Evolutionary conservation across 1,140 invertebrate species (phyloP), one percentile per base, ranked within the genome.

Genomic region (Lepidurus apus): DNA sequence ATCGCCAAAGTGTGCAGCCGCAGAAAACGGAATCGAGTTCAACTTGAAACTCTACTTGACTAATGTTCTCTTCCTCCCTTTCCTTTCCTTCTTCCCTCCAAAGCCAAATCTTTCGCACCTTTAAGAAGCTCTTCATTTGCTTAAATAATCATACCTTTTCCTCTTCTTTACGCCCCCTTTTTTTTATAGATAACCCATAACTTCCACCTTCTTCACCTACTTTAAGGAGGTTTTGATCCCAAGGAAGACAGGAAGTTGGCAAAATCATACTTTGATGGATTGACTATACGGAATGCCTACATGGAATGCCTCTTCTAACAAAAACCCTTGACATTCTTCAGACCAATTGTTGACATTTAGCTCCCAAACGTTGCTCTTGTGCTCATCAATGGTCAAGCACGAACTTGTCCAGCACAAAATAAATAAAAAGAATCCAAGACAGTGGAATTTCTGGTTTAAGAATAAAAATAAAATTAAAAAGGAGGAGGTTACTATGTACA

Each of bases 21-120:
- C 53, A 65, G 53, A 65, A 65, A 65, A 65, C 53, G 53, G 53
- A 65, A 65, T 65, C 53, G 21, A 21, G 53, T 17, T 65, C 53
- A 9, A 65, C 21, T 65, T 65, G 21, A 65, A 21, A 65, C 21
- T 21, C 34, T 34, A n/a, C 53, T 65, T 65, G 53, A 65, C 53
- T 65, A 17, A 13, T 65, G 53, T 65, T 21, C 53, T 65, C 53
- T 13, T 65, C 17, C 9, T 21, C 53, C 6, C 53, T 65, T 17
- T 65, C 53, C 53, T 7, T 21, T 5, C 6, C 8, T 65, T 13
- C 21, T 21, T 21, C 6, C 8, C 13, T n/a, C 53, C 4, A 65
- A 21, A 65, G 53, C 53, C 53, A 65, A 21, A 34, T 34, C 26
- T 65, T 21, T 65, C 53, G 0, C 45, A 47, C 45, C 2, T 47